Percentiles rank a stretch among this genome's conserved stretches.
phyloP scores from a whole-genome alignment of 2,888 invertebrate genomes.

The Cetonia aurata region DNA sequence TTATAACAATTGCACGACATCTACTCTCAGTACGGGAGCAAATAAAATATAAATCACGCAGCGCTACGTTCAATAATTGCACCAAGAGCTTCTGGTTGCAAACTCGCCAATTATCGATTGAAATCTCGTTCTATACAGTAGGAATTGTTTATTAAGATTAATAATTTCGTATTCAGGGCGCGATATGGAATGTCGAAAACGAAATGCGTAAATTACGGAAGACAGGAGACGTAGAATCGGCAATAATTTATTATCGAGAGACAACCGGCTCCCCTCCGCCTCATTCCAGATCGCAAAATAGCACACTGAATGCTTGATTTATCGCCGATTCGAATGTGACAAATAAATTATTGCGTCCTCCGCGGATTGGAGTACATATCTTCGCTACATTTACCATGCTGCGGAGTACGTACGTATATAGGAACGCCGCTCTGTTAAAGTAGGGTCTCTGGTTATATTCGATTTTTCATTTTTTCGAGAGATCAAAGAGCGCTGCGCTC shows the following conservation, averaged over 20 bases:
- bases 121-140: neutral
- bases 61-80: too few relatives aligned
- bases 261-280: neutral
- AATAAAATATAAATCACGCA: too few relatives aligned
- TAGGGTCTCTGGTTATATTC: slow-evolving; percentile 22
- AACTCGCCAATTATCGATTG: too few relatives aligned
- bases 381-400: neutral
- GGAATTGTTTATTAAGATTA: slow-evolving; percentile 28
- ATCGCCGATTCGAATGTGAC: slow-evolving; percentile 30
- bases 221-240: slow-evolving; percentile 11
- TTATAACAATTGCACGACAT: too few relatives aligned
- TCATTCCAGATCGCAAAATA: slow-evolving; percentile 18
- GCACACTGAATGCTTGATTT: slow-evolving; percentile 27
- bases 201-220: slow-evolving; percentile 10
- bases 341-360: slow-evolving; percentile 33
- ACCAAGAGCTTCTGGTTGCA: too few relatives aligned
- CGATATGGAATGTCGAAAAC: slow-evolving; percentile 3
- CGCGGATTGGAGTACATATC: neutral
- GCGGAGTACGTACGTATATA: slow-evolving; percentile 7
- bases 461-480: slow-evolving; percentile 27
- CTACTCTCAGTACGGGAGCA: too few relatives aligned
- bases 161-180: slow-evolving; percentile 2
- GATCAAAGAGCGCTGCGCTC: slow-evolving; percentile 13
- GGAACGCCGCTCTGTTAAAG: neutral
- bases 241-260: slow-evolving; percentile 24